Evolutionary conservation across 2,113 vertebrate genomes (phyloP).

Genomic region (Heterochromis multidens): DNA sequence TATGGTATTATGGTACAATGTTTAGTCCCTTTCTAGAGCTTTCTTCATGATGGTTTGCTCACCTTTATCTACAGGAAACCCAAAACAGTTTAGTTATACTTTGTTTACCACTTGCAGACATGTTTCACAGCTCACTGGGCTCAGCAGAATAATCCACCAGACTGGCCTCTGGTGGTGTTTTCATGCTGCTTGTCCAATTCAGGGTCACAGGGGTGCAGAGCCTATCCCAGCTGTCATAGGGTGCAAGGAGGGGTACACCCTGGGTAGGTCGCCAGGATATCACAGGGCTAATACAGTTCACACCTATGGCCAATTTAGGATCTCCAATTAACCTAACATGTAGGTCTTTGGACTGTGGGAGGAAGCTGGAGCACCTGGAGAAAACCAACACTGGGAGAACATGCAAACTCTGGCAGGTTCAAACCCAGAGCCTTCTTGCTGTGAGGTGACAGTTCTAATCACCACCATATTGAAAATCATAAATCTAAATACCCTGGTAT

Average conservation of each 20-base stretch:
- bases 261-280: not conserved
- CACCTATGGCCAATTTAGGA: not conserved
- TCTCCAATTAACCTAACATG: not conserved
- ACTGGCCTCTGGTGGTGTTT: not conserved
- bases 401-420: not conserved
- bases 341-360: not conserved
- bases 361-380: not conserved
- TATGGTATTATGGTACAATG: too few relatives aligned
- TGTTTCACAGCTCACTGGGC: not conserved
- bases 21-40: not conserved
- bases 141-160: not conserved
- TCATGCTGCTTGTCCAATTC: not conserved
- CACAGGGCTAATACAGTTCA: not conserved
- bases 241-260: not conserved
- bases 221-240: not conserved
- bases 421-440: not conserved
- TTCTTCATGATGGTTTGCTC: not conserved
- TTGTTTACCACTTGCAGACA: not conserved
- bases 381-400: not conserved
- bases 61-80: not conserved
- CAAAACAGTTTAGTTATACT: not conserved
- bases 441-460: not conserved
- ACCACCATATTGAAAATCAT: not conserved
- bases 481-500: not conserved
- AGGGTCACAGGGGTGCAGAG: not conserved